Base-by-base conservation (phyloP, 2,797 vertebrate genomes). In the Lates japonicus region DNA sequence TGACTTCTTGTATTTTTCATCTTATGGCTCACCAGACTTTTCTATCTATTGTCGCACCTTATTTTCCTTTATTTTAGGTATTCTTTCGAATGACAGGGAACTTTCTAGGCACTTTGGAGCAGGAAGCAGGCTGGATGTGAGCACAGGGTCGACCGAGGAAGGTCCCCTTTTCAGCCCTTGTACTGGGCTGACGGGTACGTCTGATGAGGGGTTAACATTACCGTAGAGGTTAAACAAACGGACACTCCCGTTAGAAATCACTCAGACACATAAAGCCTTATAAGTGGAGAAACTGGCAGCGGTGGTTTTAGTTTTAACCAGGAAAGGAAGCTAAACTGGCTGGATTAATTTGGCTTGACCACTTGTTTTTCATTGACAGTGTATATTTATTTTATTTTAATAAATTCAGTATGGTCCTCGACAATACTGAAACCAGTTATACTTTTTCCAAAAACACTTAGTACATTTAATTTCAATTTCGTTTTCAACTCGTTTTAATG, bases 141-240 rank as follows among this genome's bases (percentile, higher is more conserved):
- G 62, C 57, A 17, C 68, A 60, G 70, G 83, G 81, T 67, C 48
- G 70, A 49, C 70, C 3, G 70, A 71, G 57, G 67, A 88, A 87
- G 89, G 80, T 78, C 81, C 68, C 63, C 84, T 89, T 85, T 86
- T 87, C 87, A 85, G 83, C 52, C 76, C 80, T 94, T 92, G 88
- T 93, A 72, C 81, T 78, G 58, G 25, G 64, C 80, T 95, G 94
- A 96, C 76, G 74, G 93, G 94, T 61, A 3, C 49, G 91, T 88
- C 87, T 95, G 94, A 96, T 95, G n/a, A 95, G 94, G 79, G 95
- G 95, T 95, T 94, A 96, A 96, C 88, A 91, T n/a, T 94, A 89
- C 94, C 95, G 92, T 94, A 94, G 90, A 91, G 95, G 95, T 96
- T 96, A 96, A 96, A 93, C 93, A 96, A 96, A 96, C 94, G 83